These are phyloP conservation scores for Chloropsis cyanopogon DNA, from an alignment of 2,113 vertebrate genomes.

Conservation along the genomic window DNA sequence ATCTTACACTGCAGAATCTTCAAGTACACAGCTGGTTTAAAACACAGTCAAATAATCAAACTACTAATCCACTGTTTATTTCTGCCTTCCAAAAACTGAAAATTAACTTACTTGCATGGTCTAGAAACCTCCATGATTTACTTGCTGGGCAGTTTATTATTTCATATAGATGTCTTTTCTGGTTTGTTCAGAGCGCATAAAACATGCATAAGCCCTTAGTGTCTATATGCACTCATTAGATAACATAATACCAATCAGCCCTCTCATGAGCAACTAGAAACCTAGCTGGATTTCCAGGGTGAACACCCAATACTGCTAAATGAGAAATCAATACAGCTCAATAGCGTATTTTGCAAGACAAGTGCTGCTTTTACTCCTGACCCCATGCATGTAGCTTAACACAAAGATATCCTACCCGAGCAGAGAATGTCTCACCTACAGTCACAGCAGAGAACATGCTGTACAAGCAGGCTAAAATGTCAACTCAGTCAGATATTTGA, in stretches of 20 bases:
- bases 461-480: slow-evolving; percentile 32
- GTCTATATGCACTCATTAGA: slow-evolving; percentile 41
- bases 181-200: slow-evolving; percentile 45
- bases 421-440: background rate
- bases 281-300: slow-evolving; percentile 29
- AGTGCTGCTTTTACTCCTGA: background rate
- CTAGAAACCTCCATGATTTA: slow-evolving; percentile 17
- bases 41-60: background rate
- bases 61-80: background rate
- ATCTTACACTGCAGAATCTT: background rate
- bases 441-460: background rate
- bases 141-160: slow-evolving; percentile 23
- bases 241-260: slow-evolving; percentile 56
- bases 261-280: slow-evolving; percentile 44
- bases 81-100: slow-evolving; percentile 27
- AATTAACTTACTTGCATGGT: slow-evolving; percentile 41
- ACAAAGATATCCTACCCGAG: background rate
- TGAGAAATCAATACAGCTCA: slow-evolving; percentile 47
- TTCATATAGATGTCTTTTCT: slow-evolving; percentile 37
- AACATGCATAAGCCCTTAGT: slow-evolving; percentile 53
- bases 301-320: slow-evolving; percentile 36
- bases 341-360: slow-evolving; percentile 7
- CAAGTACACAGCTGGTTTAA: slow-evolving; percentile 14
- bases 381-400: background rate
- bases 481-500: slow-evolving; percentile 9